A percentile compares a stretch with the other conserved stretches of the same genome.
Conservation (phyloP, 2,888 invertebrate species). For the Cerceris rybyensis region DNA sequence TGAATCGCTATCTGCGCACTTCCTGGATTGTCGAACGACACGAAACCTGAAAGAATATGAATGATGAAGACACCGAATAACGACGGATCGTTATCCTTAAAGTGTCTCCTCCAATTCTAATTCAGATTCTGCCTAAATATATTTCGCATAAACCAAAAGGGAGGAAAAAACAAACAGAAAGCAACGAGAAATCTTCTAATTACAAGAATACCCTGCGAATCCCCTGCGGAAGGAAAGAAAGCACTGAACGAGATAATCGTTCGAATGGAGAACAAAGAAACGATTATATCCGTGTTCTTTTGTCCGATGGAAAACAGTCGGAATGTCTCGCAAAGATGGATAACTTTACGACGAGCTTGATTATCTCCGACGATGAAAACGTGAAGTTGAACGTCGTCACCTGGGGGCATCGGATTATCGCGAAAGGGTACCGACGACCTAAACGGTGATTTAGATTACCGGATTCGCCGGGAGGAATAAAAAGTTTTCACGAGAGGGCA, state of each 20-base stretch:
- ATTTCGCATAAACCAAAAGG: too few relatives aligned
- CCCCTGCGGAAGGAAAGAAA: too few relatives aligned
- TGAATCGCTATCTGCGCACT: conserved; percentile 99
- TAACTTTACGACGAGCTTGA: conserved; percentile 1
- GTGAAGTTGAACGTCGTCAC: conserved; percentile 39
- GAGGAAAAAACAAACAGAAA: too few relatives aligned
- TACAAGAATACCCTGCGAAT: too few relatives aligned
- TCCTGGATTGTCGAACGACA: conserved; percentile 99
- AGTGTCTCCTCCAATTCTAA: background rate
- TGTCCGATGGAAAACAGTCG: background rate
- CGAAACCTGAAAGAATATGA: conserved; percentile 90
- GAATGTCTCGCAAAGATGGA: background rate
- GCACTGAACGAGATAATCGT: background rate
- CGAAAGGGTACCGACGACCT: conserved; percentile 37
- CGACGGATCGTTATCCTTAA: background rate
- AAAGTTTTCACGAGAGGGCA: conserved; percentile 73
- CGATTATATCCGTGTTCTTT: background rate
- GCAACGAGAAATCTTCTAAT: too few relatives aligned
- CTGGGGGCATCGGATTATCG: conserved; percentile 39
- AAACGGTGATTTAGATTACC: conserved; percentile 56
- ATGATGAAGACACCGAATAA: conserved; percentile 24
- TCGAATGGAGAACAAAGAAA: background rate
- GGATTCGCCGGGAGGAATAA: conserved; percentile 68
- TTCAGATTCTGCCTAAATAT: too few relatives aligned
- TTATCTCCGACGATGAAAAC: conserved; percentile 23